A percentile compares a stretch with the other conserved stretches of the same genome.
These are phyloP conservation scores for Habropoda laboriosa DNA, from an alignment of 1,140 invertebrate genomes.

Conservation along the genomic window DNA sequence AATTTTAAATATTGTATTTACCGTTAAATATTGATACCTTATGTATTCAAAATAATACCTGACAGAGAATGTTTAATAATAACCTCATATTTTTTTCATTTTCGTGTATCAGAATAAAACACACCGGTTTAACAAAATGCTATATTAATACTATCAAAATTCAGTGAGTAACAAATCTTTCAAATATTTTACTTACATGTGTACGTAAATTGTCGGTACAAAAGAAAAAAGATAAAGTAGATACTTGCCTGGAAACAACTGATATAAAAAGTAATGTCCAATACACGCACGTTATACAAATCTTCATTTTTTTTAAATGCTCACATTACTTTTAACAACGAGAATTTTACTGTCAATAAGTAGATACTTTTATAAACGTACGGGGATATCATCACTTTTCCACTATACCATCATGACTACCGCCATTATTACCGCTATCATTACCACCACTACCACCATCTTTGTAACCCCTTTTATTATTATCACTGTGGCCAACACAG, in stretches of 20 bases:
- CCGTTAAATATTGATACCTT: not conserved
- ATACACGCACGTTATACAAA: slow-evolving; percentile 82
- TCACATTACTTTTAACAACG: slow-evolving; percentile 29
- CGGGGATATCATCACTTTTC: not conserved
- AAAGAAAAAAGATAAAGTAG: not conserved
- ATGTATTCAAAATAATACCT: not conserved
- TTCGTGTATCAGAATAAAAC: not conserved
- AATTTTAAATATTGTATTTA: not conserved
- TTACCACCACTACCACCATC: slow-evolving; percentile 11
- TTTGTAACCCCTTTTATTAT: slow-evolving; percentile 14
- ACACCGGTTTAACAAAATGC: not conserved
- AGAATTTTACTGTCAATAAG: slow-evolving; percentile 25
- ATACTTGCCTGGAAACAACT: slow-evolving; percentile 82
- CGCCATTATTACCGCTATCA: slow-evolving; percentile 34
- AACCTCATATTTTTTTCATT: slow-evolving; percentile 4
- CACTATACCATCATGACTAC: slow-evolving; percentile 21
- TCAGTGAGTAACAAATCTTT: not conserved
- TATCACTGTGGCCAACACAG: slow-evolving; percentile 22
- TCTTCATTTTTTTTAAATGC: slow-evolving; percentile 81
- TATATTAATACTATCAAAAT: not conserved
- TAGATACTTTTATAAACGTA: slow-evolving; percentile 9
- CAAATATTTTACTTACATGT: not conserved
- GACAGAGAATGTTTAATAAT: not conserved
- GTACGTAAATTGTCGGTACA: slow-evolving; percentile 7
- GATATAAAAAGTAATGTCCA: slow-evolving; percentile 83